Conservation (phyloP, 23 tunicate genomes). For the Halocynthia aurantium region DNA sequence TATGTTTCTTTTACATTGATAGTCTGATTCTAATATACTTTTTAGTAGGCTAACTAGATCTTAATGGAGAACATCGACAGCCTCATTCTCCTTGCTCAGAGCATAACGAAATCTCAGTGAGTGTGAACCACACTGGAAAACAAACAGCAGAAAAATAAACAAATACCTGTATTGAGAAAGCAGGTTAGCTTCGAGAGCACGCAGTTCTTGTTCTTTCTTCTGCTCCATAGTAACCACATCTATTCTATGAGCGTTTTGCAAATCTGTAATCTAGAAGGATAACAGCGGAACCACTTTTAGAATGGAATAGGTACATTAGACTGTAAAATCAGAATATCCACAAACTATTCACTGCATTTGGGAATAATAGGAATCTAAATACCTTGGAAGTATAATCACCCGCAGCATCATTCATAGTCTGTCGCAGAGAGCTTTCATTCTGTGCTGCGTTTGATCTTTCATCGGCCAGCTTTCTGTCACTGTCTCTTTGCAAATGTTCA, state of each 20-base stretch:
- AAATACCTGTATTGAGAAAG: constrained; percentile 53
- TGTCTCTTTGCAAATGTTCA: constrained; percentile 45
- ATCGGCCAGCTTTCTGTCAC: constrained; percentile 47
- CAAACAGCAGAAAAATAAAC: background rate
- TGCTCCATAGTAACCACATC: constrained; percentile 48
- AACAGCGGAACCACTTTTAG: background rate
- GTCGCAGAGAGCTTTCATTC: constrained; percentile 46
- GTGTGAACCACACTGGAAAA: background rate
- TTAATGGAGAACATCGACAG: background rate
- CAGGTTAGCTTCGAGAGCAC: constrained; percentile 34
- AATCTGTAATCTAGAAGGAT: constrained; percentile 32
- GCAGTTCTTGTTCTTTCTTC: constrained; percentile 54
- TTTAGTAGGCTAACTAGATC: too few species aligned
- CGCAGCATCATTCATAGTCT: constrained; percentile 56
- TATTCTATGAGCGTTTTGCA: constrained; percentile 50
- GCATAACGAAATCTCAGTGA: background rate
- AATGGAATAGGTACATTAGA: too few species aligned
- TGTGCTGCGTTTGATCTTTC: constrained; percentile 39
- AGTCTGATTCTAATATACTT: background rate
- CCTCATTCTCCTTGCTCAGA: background rate
- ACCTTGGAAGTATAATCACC: constrained; percentile 52
- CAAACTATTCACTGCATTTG: too few species aligned
- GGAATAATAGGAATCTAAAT: background rate
- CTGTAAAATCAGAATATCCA: too few species aligned
- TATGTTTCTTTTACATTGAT: background rate